Base-by-base conservation (phyloP, 1,140 invertebrate genomes). In the Lerema accius region DNA sequence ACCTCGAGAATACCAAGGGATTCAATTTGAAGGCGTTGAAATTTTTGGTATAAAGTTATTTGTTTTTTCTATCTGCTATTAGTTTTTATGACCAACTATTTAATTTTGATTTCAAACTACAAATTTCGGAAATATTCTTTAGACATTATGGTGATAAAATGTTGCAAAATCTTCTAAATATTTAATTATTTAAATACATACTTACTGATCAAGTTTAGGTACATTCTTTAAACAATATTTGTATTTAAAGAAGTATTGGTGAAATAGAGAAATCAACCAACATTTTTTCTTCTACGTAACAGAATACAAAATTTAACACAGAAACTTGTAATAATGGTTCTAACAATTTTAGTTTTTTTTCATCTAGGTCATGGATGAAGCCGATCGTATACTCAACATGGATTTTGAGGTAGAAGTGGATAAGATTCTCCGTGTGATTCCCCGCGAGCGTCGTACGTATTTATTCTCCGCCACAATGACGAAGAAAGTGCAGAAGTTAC, bases 401-500 rank as follows among this genome's bases (percentile, higher is more conserved):
- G 98, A 99, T 84, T 99, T 99, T 82, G 97, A 98, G 90, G 95
- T 96, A 11, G 98, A 99, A 92, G 94, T 99, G 1, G 97, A 99
- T 84, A 99, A 99, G 91, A 99, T 99, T 60, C 86, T 99, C 1
- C 95, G 96, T 80, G 97, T 96, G 0, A 96, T 99, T 66, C 98
- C 98, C 0, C 92, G 95, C 37, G 97, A 99, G 75, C 93, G 98
- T 13, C 92, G 94, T 55, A 99, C 98, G 0, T 96, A 96, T 69
- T 84, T 99, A 16, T 99, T 99, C 91, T 99, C 98, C 0, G 98
- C 98, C 1, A 99, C 98, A 13, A 99, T 99, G 98, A 99, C 98
- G 0, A 98, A 98, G 82, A 99, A 99, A 92, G 98, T 99, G 0
- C 95, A 97, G 69, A 99, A 99, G 90, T 88, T 99, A 14, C 98